A percentile compares a stretch with the other conserved stretches of the same genome.
Conservation (phyloP, 2,113 vertebrate genomes). For the Eonycteris spelaea region DNA sequence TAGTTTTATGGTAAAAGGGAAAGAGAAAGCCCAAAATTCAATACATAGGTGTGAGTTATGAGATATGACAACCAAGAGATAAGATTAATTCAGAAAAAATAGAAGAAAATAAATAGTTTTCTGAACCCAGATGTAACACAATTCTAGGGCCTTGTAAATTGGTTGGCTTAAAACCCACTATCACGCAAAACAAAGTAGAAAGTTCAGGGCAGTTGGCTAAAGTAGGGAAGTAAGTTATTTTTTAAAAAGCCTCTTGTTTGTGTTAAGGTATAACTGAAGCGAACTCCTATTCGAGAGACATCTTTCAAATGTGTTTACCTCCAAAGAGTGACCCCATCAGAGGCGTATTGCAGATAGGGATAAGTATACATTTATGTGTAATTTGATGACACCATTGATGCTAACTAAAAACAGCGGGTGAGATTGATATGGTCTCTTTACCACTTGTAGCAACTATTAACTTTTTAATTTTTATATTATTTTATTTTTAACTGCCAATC, state of each 20-base stretch:
- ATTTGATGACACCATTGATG: not conserved
- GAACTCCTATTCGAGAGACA: not conserved
- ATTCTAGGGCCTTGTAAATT: not conserved
- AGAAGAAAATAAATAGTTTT: slow-evolving; percentile 37
- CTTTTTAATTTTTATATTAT: not conserved
- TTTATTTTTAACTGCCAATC: not conserved
- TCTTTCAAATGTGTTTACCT: not conserved
- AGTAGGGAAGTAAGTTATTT: not conserved
- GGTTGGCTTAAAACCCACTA: not conserved
- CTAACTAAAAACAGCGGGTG: not conserved
- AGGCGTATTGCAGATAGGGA: not conserved
- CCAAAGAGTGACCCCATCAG: not conserved
- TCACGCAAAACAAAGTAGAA: slow-evolving; percentile 6
- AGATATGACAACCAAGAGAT: slow-evolving; percentile 54
- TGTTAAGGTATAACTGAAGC: not conserved
- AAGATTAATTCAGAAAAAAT: slow-evolving; percentile 36
- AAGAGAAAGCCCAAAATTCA: not conserved
- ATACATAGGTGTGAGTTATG: slow-evolving; percentile 7
- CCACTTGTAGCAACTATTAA: not conserved
- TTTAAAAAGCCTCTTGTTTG: not conserved
- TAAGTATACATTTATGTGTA: not conserved
- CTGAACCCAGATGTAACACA: not conserved
- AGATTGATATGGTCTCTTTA: not conserved
- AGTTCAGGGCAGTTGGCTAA: not conserved
- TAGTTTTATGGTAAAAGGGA: not conserved